Evolutionary conservation across 2,888 invertebrate species (phyloP).

Genomic region (Byasa hedistus): DNA sequence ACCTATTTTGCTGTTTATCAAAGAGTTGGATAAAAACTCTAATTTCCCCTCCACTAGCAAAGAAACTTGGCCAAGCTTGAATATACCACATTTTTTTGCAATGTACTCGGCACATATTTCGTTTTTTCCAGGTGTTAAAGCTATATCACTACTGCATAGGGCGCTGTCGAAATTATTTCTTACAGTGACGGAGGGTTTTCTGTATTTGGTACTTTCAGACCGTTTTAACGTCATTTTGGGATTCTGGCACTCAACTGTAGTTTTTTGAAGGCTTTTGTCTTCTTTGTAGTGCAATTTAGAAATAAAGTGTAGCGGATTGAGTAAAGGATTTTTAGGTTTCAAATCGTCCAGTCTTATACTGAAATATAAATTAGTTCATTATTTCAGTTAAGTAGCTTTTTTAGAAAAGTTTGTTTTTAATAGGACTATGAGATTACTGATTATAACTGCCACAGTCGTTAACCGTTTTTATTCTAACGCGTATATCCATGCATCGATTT

Average conservation of each 20-base stretch:
- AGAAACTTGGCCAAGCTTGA: conserved; percentile 85
- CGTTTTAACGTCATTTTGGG: conserved; percentile 82
- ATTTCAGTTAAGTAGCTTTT: not conserved
- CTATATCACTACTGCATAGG: conserved; percentile 74
- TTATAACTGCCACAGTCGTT: no score
- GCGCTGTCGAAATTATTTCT: conserved; percentile 83
- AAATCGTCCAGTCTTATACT: conserved; percentile 81
- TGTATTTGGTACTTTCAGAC: conserved; percentile 85
- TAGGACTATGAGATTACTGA: no score
- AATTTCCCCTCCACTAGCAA: conserved; percentile 82
- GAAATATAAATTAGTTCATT: conserved; percentile 37
- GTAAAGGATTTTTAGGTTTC: conserved; percentile 80
- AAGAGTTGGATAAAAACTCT: conserved; percentile 84
- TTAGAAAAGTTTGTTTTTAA: not conserved
- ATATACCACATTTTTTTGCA: conserved; percentile 84
- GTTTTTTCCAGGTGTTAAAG: conserved; percentile 83
- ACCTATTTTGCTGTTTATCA: conserved; percentile 78
- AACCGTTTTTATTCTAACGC: no score
- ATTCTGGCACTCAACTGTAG: conserved; percentile 85
- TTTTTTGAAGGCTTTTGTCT: conserved; percentile 88
- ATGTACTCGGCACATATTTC: conserved; percentile 80
- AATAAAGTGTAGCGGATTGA: conserved; percentile 82
- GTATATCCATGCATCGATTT: no score
- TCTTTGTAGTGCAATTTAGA: conserved; percentile 89
- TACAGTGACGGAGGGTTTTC: conserved; percentile 83